Conservation (phyloP, 2,113 vertebrate genomes). For the Myotis brandtii region DNA sequence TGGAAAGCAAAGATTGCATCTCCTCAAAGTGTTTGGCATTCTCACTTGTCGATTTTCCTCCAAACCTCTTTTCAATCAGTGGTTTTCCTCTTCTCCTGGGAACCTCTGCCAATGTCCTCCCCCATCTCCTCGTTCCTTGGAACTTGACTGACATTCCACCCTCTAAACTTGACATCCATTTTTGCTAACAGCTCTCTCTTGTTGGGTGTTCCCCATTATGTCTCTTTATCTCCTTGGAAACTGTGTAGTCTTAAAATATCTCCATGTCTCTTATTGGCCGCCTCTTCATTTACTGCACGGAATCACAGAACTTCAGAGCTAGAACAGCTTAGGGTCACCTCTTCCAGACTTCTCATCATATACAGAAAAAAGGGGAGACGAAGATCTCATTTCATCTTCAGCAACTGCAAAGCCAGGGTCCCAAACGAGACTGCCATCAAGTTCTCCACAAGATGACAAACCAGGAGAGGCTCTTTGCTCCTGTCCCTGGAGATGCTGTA, state of each 20-base stretch:
- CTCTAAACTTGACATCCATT: conserved; percentile 27
- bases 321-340: background rate
- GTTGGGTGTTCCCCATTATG: background rate
- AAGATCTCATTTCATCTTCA: background rate
- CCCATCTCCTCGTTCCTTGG: background rate
- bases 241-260: conserved; percentile 45
- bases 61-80: background rate
- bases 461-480: background rate
- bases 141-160: conserved; percentile 42
- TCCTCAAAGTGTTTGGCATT: background rate
- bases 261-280: background rate
- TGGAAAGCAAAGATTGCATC: background rate
- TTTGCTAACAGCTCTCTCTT: conserved; percentile 4
- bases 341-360: background rate
- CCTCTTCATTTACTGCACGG: background rate
- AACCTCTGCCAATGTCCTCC: background rate
- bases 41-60: background rate
- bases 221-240: conserved; percentile 69
- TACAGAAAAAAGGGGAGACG: background rate
- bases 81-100: background rate
- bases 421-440: background rate
- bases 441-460: background rate
- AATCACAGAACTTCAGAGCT: background rate
- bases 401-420: background rate
- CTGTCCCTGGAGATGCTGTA: background rate